Evolutionary conservation across 2,797 vertebrate genomes (phyloP).

Genomic region (Eulemur mongoz): DNA sequence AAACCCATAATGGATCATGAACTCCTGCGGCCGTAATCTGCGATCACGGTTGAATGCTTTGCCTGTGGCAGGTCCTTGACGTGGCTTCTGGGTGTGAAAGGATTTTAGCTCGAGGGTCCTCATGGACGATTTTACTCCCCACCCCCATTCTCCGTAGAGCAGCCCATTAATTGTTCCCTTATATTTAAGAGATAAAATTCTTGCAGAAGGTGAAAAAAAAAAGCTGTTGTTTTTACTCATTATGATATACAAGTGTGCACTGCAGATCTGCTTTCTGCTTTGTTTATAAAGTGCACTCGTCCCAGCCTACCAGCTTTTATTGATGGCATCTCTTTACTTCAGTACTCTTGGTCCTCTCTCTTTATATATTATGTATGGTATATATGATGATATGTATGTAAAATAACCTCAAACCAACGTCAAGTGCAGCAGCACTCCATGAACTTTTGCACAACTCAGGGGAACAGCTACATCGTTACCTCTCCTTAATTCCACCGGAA

Average conservation of each 20-base stretch:
- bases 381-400: neutral
- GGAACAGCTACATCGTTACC: neutral
- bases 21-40: neutral
- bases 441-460: neutral
- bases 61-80: rapidly evolving
- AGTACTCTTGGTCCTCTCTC: neutral
- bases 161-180: neutral
- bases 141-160: neutral
- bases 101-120: neutral
- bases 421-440: neutral
- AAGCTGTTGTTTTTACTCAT: neutral
- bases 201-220: neutral
- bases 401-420: neutral
- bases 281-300: neutral
- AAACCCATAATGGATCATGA: neutral
- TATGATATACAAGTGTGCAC: neutral
- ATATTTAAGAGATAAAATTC: neutral
- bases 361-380: neutral
- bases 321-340: neutral
- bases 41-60: neutral
- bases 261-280: neutral
- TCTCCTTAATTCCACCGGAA: slow-evolving; percentile 19
- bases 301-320: neutral
- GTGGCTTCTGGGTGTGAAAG: neutral
- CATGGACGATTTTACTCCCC: neutral